Base-by-base conservation (phyloP, 2,797 vertebrate genomes). In the Phalanger gymnotis region DNA sequence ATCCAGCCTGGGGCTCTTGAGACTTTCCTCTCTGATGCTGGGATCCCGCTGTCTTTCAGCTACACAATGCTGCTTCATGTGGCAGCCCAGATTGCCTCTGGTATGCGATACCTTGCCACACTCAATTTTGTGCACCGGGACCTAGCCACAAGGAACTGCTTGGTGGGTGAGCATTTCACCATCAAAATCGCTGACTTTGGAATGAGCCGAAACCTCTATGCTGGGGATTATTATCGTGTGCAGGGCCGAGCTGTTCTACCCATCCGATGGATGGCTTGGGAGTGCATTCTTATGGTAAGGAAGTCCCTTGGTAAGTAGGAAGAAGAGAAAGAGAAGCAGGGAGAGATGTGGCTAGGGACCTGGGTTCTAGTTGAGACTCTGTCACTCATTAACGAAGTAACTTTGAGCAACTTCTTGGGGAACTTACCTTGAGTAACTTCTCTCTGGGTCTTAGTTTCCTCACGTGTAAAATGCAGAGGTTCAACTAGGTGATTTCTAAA, bases 231-330 rank as follows among this genome's bases (percentile, higher is more conserved):
- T 96, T 99, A 99, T 98, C 99, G 99, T 16, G 99, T 99, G 96
- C 99, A 99, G 97, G 99, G 99, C 94, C 98, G 99, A 4, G 99
- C 99, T 0, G 99, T 99, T 98, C 99, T 99, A 96, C 99, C 99
- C 0, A 99, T 99, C 91, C 99, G 99, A 94, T 99, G 99, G 99
- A 99, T 99, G 99, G 99, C 99, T 96, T 99, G 99, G 99, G 99
- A 99, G 98, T 99, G 99, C 93, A 99, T 99, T 96, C 99, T 99
- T 31, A 99, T 99, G 99, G 99, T 99, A 81, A 98, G 98, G 10
- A 87, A 4, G 16, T 28, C 40, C 0, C 0, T 27, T 55, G n/a
- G 40, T 51, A 87, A 87, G 73, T 87, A 51, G 22, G 19, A 25
- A 87, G 2, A 22, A 5, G 3, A 54, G 19, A 22, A 54, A 27